phyloP scores from a whole-genome alignment of 2,113 vertebrate genomes.

The Abramis brama region DNA sequence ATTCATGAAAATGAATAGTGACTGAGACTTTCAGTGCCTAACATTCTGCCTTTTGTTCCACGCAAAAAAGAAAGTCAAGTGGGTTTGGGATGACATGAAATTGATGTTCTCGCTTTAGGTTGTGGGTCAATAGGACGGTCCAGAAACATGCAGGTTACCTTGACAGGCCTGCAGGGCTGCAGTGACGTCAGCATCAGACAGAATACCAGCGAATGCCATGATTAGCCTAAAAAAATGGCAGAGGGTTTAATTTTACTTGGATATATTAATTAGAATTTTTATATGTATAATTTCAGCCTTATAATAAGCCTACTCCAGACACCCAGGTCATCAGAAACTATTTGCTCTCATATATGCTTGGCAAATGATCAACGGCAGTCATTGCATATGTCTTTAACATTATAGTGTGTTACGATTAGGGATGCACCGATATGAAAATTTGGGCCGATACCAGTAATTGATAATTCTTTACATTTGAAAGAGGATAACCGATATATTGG shows the following conservation, averaged over 20 bases:
- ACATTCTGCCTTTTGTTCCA: slow-evolving; percentile 11
- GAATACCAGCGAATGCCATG: slow-evolving; percentile 76
- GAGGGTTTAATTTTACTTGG: slow-evolving; percentile 29
- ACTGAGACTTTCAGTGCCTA: slow-evolving; percentile 1
- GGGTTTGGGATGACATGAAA: neutral
- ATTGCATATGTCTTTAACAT: neutral
- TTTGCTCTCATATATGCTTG: neutral
- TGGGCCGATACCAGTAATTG: too few relatives aligned
- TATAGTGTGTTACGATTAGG: neutral
- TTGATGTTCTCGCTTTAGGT: neutral
- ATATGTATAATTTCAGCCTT: too few relatives aligned
- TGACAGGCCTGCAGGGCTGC: slow-evolving; percentile 80
- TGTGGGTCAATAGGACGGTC: neutral
- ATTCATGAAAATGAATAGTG: slow-evolving; percentile 9
- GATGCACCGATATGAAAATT: too few relatives aligned
- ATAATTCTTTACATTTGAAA: too few relatives aligned
- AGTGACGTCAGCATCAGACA: slow-evolving; percentile 79
- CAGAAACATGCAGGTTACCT: slow-evolving; percentile 65
- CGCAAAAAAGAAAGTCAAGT: neutral
- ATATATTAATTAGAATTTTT: neutral
- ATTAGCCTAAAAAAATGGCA: slow-evolving; percentile 64
- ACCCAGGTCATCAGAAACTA: neutral
- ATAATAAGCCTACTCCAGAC: neutral
- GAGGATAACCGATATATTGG: too few relatives aligned
- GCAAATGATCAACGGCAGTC: neutral